phyloP scores from a whole-genome alignment of 2,797 vertebrate species.

The Takifugu rubripes region DNA sequence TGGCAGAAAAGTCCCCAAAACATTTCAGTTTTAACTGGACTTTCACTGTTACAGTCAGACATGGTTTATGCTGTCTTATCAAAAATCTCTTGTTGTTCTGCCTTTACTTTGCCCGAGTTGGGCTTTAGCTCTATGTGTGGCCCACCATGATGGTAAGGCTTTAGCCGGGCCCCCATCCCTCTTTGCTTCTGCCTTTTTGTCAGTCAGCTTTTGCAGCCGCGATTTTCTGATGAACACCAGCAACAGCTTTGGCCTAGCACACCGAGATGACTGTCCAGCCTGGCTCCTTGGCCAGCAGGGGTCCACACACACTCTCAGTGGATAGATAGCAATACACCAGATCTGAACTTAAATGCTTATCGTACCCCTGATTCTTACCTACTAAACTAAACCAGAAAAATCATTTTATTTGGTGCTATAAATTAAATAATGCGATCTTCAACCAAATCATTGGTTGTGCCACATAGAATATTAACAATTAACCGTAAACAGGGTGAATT shows the following conservation, averaged over 20 bases:
- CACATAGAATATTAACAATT: no score
- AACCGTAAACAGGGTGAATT: not conserved
- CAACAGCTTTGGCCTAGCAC: slow-evolving; percentile 21
- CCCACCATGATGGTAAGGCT: slow-evolving; percentile 80
- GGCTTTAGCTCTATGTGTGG: slow-evolving; percentile 79
- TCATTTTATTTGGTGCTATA: no score
- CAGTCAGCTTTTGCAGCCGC: slow-evolving; percentile 55
- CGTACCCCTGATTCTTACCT: not conserved
- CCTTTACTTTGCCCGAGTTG: slow-evolving; percentile 60
- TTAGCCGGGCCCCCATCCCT: slow-evolving; percentile 33
- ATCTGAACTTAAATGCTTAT: not conserved
- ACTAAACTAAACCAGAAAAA: no score
- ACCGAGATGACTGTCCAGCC: slow-evolving; percentile 24
- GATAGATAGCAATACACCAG: not conserved
- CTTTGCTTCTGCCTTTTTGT: slow-evolving; percentile 65
- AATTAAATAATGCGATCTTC: not conserved
- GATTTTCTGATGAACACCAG: slow-evolving; percentile 24
- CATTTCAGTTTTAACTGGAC: no score
- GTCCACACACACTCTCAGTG: slow-evolving; percentile 34
- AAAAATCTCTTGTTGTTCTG: slow-evolving; percentile 64
- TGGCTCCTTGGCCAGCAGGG: slow-evolving; percentile 42
- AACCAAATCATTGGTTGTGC: not conserved
- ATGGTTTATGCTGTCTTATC: slow-evolving; percentile 36
- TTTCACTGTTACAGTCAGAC: slow-evolving; percentile 2
- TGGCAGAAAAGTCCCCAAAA: no score